phyloP scores from a whole-genome alignment of 2,797 vertebrate species.

The Antrozous pallidus region DNA sequence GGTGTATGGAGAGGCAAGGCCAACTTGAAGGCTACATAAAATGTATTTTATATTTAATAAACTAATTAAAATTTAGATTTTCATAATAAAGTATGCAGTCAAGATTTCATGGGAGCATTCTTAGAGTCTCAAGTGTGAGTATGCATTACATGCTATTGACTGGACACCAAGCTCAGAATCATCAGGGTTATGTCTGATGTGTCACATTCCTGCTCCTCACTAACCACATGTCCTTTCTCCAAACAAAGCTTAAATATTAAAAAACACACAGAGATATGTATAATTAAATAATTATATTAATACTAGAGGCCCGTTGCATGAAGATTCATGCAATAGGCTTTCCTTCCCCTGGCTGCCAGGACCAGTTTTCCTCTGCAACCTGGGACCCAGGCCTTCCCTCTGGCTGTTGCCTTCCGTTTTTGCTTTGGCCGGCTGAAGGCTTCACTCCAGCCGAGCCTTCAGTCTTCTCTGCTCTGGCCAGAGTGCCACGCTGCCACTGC shows the following conservation, averaged over 20 bases:
- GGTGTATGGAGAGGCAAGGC: background rate
- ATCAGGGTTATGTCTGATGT: too few relatives aligned
- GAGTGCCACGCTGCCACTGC: too few relatives aligned
- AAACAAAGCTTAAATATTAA: background rate
- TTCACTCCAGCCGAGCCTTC: too few relatives aligned
- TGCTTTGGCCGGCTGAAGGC: too few relatives aligned
- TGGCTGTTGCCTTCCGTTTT: too few relatives aligned
- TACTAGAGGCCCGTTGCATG: too few relatives aligned
- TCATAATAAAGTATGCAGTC: background rate
- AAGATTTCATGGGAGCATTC: background rate
- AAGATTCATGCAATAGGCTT: too few relatives aligned
- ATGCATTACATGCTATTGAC: background rate
- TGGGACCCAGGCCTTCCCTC: too few relatives aligned
- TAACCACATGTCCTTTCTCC: background rate
- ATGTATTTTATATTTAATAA: background rate
- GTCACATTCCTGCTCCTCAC: background rate
- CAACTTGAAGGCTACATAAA: background rate
- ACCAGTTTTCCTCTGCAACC: too few relatives aligned
- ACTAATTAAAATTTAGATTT: background rate
- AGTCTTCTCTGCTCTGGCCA: too few relatives aligned
- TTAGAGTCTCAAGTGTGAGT: background rate
- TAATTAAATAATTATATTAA: background rate
- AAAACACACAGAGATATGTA: background rate
- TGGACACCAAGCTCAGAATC: background rate
- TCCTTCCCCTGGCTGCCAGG: too few relatives aligned